Base-by-base conservation (phyloP, 1,140 invertebrate species). In the Drosophila subobscura region DNA sequence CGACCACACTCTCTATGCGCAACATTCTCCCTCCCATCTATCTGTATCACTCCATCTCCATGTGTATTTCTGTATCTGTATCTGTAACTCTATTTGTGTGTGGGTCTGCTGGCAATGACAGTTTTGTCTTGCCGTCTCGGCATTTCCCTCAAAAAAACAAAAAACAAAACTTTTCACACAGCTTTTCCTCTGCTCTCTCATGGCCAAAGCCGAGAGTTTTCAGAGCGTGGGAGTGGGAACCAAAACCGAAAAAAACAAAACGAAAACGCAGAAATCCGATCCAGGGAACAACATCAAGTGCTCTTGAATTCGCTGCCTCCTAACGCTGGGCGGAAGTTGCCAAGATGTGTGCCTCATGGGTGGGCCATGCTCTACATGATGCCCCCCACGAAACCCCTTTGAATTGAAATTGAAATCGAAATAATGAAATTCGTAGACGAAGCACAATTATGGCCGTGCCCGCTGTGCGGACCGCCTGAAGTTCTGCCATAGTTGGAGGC, bases 211-310 rank as follows among this genome's bases (percentile, higher is more conserved):
- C 45, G 25, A 44, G 10, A 27, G 33, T 37, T 37, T 37, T 3
- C 57, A 12, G 44, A 81, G 81, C 80, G 80, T 85, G 80, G 80
- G 80, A 85, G 80, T 85, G 80, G 86, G 80, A 84, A 86, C 66
- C 57, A 29, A 25, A 56, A 55, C 55, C 68, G 7, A 63, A 50
- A 71, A 45, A 8, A 23, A 42, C 33, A 3, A 64, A 68, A 49
- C 6, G n/a, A 50, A 61, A 53, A 25, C 61, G 14, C 33, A 20
- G 50, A 72, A 73, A 65, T 42, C 27, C 52, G 55, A 56, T 14
- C 53, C 79, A 59, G 73, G 83, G 66, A 64, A 76, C 67, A 64
- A 76, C 67, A 73, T 85, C 72, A 77, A 80, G 67, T 85, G 78
- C 77, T 70, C 68, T 78, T 60, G 58, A 56, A 77, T 71, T 77